These are phyloP conservation scores for Manis javanica DNA, from an alignment of 2,797 vertebrate genomes.

Conservation along the genomic window DNA sequence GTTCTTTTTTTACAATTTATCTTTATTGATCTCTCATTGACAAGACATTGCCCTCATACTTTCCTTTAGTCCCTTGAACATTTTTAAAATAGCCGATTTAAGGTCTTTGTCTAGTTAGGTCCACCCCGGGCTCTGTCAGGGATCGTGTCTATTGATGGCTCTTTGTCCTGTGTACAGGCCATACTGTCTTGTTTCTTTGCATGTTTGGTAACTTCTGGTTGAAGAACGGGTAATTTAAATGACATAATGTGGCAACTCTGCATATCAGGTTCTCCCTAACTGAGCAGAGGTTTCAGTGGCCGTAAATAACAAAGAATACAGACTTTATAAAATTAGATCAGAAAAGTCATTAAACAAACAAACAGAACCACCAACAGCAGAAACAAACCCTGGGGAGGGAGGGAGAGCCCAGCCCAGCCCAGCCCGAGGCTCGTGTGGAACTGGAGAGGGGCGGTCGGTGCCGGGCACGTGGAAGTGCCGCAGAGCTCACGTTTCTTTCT, in stretches of 20 bases:
- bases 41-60: too few species aligned
- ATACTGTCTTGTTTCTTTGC: background rate
- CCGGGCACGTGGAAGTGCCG: background rate
- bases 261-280: background rate
- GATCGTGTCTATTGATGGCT: background rate
- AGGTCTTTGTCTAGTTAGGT: background rate
- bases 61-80: too few species aligned
- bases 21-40: too few species aligned
- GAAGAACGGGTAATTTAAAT: background rate
- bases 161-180: background rate
- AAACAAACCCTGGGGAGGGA: background rate
- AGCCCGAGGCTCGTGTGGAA: background rate
- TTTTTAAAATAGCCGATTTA: too few species aligned
- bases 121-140: background rate
- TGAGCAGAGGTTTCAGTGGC: background rate
- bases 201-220: background rate
- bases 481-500: background rate
- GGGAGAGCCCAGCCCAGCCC: background rate
- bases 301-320: background rate
- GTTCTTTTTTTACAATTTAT: too few species aligned
- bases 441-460: background rate
- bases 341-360: background rate
- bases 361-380: background rate
- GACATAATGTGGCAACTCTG: background rate
- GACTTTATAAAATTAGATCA: background rate